Conservation (phyloP, 1,140 invertebrate species). For the Mercenaria mercenaria region DNA sequence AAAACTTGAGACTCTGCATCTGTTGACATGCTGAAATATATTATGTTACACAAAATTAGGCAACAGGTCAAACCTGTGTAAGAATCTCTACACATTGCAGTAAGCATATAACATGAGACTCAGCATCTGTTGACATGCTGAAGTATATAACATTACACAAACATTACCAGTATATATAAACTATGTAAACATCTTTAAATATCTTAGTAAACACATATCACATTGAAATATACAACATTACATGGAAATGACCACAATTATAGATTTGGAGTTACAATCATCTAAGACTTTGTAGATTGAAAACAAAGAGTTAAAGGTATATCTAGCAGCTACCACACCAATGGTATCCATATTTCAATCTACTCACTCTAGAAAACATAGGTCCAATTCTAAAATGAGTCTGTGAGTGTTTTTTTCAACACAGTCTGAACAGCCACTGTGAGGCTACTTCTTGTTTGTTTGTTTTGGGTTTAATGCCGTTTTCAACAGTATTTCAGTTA, state of each 20-base stretch:
- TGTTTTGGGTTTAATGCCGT: no score
- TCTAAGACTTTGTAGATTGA: no score
- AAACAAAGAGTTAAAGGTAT: no score
- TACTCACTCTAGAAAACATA: no score
- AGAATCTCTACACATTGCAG: constrained; percentile 74
- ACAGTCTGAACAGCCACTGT: no score
- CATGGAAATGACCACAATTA: background rate
- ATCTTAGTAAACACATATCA: constrained; percentile 72
- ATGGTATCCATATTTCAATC: no score
- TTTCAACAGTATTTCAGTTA: no score
- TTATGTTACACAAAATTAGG: background rate
- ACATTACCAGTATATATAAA: background rate
- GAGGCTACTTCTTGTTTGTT: no score
- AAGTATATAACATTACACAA: background rate
- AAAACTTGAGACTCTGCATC: constrained; percentile 73
- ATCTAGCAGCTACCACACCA: no score
- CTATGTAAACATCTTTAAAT: constrained; percentile 73
- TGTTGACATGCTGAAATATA: constrained; percentile 71
- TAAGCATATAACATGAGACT: constrained; percentile 73
- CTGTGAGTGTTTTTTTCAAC: no score
- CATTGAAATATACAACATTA: constrained; percentile 13
- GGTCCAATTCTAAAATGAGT: no score
- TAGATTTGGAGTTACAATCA: no score
- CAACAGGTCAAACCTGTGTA: constrained; percentile 54
- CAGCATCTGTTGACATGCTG: constrained; percentile 74